Conservation (phyloP, 1,140 invertebrate genomes). For the Tetramorium simillimum region DNA sequence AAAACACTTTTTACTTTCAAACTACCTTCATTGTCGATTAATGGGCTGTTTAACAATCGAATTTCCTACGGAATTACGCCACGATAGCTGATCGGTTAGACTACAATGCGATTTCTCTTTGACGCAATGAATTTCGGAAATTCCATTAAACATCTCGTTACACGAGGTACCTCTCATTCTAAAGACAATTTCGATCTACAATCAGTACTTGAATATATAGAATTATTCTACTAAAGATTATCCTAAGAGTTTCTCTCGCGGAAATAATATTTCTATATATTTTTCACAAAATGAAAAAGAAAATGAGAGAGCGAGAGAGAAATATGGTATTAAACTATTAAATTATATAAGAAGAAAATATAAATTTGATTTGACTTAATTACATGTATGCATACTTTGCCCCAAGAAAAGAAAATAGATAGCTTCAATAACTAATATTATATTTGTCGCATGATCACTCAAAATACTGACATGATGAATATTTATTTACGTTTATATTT, state of each 20-base stretch:
- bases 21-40: neutral
- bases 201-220: neutral
- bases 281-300: neutral
- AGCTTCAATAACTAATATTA: conserved; percentile 51
- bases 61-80: conserved; percentile 6
- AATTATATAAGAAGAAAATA: neutral
- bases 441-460: conserved; percentile 33
- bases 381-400: too few relatives aligned
- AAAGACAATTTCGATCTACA: conserved; percentile 12
- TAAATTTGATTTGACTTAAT: conserved; percentile 4
- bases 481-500: neutral
- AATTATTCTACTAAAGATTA: neutral
- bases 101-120: conserved; percentile 38
- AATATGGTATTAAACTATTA: neutral
- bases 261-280: neutral
- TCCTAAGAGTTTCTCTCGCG: neutral
- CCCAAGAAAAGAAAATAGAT: neutral
- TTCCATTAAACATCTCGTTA: conserved; percentile 20
- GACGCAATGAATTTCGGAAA: conserved; percentile 27
- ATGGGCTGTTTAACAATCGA: conserved; percentile 23
- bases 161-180: neutral
- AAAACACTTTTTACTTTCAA: conserved; percentile 19
- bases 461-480: neutral
- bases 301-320: neutral
- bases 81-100: conserved; percentile 17